phyloP scores from a whole-genome alignment of 2,888 invertebrate genomes.

The Monochamus alternatus region DNA sequence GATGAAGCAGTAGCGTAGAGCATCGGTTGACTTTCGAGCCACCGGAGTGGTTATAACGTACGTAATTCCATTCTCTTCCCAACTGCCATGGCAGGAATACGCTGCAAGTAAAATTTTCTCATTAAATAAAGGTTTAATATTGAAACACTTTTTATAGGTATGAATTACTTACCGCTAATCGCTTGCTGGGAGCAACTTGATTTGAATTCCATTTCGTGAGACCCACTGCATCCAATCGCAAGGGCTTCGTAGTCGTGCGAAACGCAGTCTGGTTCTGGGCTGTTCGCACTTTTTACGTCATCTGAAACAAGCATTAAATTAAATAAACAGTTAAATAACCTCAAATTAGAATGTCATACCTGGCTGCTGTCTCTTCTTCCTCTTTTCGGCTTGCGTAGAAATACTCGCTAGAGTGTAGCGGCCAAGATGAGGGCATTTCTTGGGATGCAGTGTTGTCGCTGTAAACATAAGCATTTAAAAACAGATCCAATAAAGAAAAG shows the following conservation, averaged over 20 bases:
- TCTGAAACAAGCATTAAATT: conserved; percentile 44
- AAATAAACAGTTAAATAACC: conserved; percentile 5
- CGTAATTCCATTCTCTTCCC: conserved; percentile 78
- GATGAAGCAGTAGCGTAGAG: conserved; percentile 77
- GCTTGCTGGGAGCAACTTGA: conserved; percentile 73
- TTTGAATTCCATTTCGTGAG: conserved; percentile 77
- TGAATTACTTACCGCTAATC: conserved; percentile 71
- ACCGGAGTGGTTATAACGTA: conserved; percentile 80
- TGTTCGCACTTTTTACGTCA: conserved; percentile 49
- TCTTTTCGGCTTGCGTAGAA: conserved; percentile 59
- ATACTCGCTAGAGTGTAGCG: conserved; percentile 74
- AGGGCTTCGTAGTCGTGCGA: conserved; percentile 74
- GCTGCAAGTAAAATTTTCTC: conserved; percentile 69
- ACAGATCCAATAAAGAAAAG: not conserved
- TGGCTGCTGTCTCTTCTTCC: conserved; percentile 73
- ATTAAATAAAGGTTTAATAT: conserved; percentile 15
- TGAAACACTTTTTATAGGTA: conserved; percentile 2
- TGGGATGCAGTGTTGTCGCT: conserved; percentile 78
- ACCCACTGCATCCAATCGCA: conserved; percentile 76
- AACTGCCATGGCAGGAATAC: conserved; percentile 83
- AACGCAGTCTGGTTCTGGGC: conserved; percentile 70
- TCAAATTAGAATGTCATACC: conserved; percentile 50
- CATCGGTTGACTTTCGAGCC: conserved; percentile 72
- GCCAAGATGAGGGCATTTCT: conserved; percentile 81
- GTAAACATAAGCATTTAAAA: conserved; percentile 38